These are phyloP conservation scores for Pholis gunnellus DNA, from an alignment of 2,113 vertebrate species.

Conservation along the genomic window DNA sequence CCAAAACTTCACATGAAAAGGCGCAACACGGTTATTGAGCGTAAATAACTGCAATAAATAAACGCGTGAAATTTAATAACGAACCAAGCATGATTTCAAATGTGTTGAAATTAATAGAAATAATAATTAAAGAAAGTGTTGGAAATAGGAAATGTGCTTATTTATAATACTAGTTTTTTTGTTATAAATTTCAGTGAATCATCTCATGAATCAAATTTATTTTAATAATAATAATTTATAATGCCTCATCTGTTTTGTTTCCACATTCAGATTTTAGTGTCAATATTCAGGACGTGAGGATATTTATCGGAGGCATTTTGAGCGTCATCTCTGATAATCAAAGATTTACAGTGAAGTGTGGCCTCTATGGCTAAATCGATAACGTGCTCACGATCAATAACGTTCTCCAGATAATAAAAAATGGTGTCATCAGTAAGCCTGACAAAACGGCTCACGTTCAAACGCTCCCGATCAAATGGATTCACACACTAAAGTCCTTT, in stretches of 20 bases:
- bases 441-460: slow-evolving; percentile 37
- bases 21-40: background rate
- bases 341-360: slow-evolving; percentile 56
- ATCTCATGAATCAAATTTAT: background rate
- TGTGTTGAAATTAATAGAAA: background rate
- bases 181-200: background rate
- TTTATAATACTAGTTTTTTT: background rate
- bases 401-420: slow-evolving; percentile 35
- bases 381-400: slow-evolving; percentile 46
- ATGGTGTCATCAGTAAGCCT: slow-evolving; percentile 42
- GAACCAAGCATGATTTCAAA: background rate
- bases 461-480: slow-evolving; percentile 19
- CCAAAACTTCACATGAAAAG: slow-evolving; percentile 44
- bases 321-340: slow-evolving; percentile 41
- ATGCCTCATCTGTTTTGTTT: background rate
- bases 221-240: slow-evolving; percentile 7
- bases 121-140: background rate
- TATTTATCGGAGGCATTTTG: slow-evolving; percentile 26
- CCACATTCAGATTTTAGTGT: background rate
- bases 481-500: slow-evolving; percentile 19
- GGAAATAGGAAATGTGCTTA: background rate
- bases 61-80: background rate
- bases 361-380: slow-evolving; percentile 59
- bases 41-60: background rate
- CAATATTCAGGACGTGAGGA: background rate